Conservation (phyloP, 1,140 invertebrate genomes). For the Luehdorfia chinensis region DNA sequence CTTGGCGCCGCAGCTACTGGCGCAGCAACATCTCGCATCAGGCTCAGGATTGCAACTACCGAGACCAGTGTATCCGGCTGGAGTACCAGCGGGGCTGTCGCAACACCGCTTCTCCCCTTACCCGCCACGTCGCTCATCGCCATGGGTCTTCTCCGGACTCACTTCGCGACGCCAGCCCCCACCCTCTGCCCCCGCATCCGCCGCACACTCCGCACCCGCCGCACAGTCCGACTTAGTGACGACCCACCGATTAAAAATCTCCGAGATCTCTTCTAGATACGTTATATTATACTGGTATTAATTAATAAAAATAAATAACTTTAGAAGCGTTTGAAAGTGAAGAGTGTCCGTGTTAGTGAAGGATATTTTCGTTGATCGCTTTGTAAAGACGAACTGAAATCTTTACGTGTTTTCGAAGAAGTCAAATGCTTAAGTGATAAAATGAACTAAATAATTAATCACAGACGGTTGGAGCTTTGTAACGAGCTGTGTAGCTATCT, state of each 20-base stretch:
- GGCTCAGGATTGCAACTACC: conserved; percentile 72
- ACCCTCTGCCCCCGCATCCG: conserved; percentile 56
- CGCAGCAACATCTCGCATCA: conserved; percentile 70
- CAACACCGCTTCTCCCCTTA: conserved; percentile 80
- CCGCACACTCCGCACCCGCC: conserved; percentile 66
- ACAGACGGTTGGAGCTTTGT: conserved; percentile 8
- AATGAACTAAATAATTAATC: conserved; percentile 6
- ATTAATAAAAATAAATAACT: conserved; percentile 6
- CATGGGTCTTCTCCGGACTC: conserved; percentile 78
- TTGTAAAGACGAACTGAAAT: not conserved
- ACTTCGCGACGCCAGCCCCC: conserved; percentile 73
- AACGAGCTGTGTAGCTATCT: conserved; percentile 26
- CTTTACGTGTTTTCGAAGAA: too few species aligned
- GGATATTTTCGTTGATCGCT: not conserved
- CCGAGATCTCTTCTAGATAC: conserved; percentile 38
- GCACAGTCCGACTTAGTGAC: conserved; percentile 77
- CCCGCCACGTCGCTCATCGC: conserved; percentile 65
- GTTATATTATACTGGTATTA: conserved; percentile 23
- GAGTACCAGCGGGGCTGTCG: conserved; percentile 66
- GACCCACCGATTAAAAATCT: conserved; percentile 28
- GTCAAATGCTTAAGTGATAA: conserved; percentile 6
- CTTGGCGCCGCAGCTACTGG: conserved; percentile 77
- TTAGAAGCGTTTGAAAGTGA: conserved; percentile 18
- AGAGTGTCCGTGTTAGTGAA: conserved; percentile 5
- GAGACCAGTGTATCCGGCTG: conserved; percentile 74